Conservation (phyloP, 2,797 vertebrate genomes). For the Brotula barbata region DNA sequence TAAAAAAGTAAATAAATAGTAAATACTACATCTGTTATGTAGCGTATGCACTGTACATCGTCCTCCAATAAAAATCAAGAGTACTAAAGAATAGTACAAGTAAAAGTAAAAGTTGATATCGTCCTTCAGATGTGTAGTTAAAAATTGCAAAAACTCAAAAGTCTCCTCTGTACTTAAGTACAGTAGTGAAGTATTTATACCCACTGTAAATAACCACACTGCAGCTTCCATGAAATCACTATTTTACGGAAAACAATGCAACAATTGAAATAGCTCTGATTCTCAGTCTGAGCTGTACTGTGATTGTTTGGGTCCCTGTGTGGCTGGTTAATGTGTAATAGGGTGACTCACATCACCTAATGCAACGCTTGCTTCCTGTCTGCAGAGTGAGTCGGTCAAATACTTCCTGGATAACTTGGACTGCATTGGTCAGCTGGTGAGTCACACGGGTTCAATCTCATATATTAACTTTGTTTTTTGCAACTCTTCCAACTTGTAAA, state of each 20-base stretch:
- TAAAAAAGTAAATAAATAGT: too few relatives aligned
- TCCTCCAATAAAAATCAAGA: too few relatives aligned
- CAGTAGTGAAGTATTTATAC: too few relatives aligned
- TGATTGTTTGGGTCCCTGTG: constrained; percentile 25
- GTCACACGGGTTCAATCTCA: constrained; percentile 50
- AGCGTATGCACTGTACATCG: too few relatives aligned
- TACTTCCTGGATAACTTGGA: constrained; percentile 98
- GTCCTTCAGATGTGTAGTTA: too few relatives aligned
- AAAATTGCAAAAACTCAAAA: too few relatives aligned
- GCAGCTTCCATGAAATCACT: constrained; percentile 17
- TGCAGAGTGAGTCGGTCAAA: constrained; percentile 95
- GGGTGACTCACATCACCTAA: constrained; percentile 23
- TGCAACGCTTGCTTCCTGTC: constrained; percentile 41
- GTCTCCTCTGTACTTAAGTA: too few relatives aligned
- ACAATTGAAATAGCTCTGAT: constrained; percentile 21
- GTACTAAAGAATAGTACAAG: too few relatives aligned
- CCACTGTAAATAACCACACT: constrained; percentile 22
- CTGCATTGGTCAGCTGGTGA: constrained; percentile 94
- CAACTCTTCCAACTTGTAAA: background rate
- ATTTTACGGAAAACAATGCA: constrained; percentile 22
- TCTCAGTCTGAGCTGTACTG: constrained; percentile 21
- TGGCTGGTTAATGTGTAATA: constrained; percentile 13
- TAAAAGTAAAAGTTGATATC: too few relatives aligned
- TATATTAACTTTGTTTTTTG: too few relatives aligned
- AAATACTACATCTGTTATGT: too few relatives aligned